Percentiles rank a stretch among this genome's conserved stretches.
Conservation (phyloP, 2,888 invertebrate genomes). For the Erannis defoliaria region DNA sequence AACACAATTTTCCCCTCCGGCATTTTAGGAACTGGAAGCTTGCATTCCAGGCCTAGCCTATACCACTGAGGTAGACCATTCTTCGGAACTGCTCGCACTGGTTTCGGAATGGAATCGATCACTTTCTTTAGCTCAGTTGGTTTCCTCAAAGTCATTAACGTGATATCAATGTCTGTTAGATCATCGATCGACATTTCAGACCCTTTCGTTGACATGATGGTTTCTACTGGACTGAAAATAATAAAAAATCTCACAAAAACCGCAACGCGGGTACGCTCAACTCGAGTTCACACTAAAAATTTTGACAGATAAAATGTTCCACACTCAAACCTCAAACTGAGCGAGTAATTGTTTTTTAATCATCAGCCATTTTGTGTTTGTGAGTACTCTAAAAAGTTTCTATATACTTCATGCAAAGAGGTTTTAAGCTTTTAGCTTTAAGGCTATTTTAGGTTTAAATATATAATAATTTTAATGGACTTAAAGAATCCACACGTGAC, state of each 20-base stretch:
- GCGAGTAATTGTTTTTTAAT: conserved; percentile 42
- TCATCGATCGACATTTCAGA: conserved; percentile 61
- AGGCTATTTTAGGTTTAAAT: no score
- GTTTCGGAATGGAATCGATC: conserved; percentile 79
- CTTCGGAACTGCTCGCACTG: conserved; percentile 76
- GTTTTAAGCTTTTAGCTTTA: conserved; percentile 2
- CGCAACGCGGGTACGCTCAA: conserved; percentile 44
- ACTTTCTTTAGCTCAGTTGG: conserved; percentile 80
- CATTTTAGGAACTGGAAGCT: conserved; percentile 84
- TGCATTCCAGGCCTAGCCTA: conserved; percentile 80
- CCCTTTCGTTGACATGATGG: conserved; percentile 38
- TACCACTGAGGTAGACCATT: conserved; percentile 85
- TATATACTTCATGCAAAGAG: conserved; percentile 1
- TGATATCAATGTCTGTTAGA: conserved; percentile 64
- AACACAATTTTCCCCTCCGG: conserved; percentile 81
- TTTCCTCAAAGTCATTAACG: conserved; percentile 76
- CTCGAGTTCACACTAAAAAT: conserved; percentile 54
- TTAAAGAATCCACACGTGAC: no score
- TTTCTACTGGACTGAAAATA: conserved; percentile 15
- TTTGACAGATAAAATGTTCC: conserved; percentile 43
- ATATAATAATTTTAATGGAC: no score
- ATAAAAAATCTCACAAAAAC: conserved; percentile 53
- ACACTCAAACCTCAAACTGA: conserved; percentile 53
- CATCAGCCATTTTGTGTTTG: conserved; percentile 13
- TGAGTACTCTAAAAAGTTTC: conserved; percentile 11